Conservation (phyloP, 2,797 vertebrate species). For the Mastacembelus armatus region DNA sequence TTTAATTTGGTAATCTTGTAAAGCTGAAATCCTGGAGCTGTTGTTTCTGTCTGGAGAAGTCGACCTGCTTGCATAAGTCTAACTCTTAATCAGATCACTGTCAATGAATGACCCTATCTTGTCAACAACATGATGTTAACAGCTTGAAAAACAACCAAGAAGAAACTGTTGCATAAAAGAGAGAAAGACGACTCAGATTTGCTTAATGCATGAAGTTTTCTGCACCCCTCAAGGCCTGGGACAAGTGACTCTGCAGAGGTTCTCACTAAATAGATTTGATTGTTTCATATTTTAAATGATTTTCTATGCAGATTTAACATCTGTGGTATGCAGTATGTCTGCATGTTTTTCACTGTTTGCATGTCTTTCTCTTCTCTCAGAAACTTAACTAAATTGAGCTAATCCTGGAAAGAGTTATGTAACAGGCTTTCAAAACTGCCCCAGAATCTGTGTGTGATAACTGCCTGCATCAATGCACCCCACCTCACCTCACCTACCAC, state of each 20-base stretch:
- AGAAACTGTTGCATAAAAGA: slow-evolving; percentile 54
- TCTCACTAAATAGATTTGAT: slow-evolving; percentile 13
- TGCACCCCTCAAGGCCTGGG: slow-evolving; percentile 5
- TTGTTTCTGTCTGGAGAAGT: slow-evolving; percentile 40
- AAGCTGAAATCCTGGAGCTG: slow-evolving; percentile 53
- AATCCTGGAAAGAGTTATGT: slow-evolving; percentile 78
- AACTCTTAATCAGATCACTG: slow-evolving; percentile 66
- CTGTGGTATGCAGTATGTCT: neutral
- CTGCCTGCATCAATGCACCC: slow-evolving; percentile 30
- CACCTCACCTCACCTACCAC: slow-evolving; percentile 19
- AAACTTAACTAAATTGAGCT: slow-evolving; percentile 59
- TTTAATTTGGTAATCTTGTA: slow-evolving; percentile 63
- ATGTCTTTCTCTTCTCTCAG: slow-evolving; percentile 24
- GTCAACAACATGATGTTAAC: slow-evolving; percentile 55
- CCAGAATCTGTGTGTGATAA: slow-evolving; percentile 69
- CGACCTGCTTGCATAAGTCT: slow-evolving; percentile 67
- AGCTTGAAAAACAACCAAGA: slow-evolving; percentile 59
- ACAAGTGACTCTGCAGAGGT: slow-evolving; percentile 42
- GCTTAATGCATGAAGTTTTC: slow-evolving; percentile 36
- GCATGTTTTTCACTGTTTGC: slow-evolving; percentile 16
- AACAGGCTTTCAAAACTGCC: slow-evolving; percentile 76
- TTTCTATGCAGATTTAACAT: slow-evolving; percentile 3
- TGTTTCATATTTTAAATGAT: slow-evolving; percentile 14
- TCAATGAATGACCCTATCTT: slow-evolving; percentile 55
- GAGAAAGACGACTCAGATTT: slow-evolving; percentile 42